Evolutionary conservation across 2,797 vertebrate genomes (phyloP), one percentile per base, ranked within the genome.

Genomic region (Notolepis coatsorum): DNA sequence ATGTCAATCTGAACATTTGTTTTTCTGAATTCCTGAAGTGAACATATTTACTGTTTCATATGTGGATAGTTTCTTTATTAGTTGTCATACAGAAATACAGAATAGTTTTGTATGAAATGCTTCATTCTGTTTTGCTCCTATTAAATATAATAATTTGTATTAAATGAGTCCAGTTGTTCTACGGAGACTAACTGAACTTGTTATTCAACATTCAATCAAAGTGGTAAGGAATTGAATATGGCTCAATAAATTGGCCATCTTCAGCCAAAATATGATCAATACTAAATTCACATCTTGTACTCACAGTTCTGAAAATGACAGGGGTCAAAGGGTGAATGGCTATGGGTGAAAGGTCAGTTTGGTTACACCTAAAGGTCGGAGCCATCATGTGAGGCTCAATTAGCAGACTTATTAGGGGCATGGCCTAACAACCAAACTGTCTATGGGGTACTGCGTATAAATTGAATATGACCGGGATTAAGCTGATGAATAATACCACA

Each of bases 281-380:
- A 82, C 23, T 71, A 81, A 76, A 83, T 81, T 80, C 81, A 78
- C 84, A 88, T 79, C 63, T 68, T 66, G 67, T 38, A 37, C 63
- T 63, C 12, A 15, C 67, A 80, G 49, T 51, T 62, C 28, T 63
- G 68, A 77, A 57, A 80, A 82, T 85, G 86, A 84, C 89, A 89
- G 81, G 48, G 91, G 87, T 90, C 84, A 89, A 73, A n/a, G 84
- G 90, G 86, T 88, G 81, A 80, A 65, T 42, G 73, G 86, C 64
- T 65, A 54, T 43, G 63, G 88, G 88, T 90, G 85, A 93, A 91
- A 90, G 88, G 86, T 72, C 88, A 84, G 39, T 80, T 74, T 74
- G 63, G 75, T 89, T 89, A 90, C 90, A 91, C 62, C 33, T 1
- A 93, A 92, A 93, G 91, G 91, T 93, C 90, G 91, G 73, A 79